phyloP scores from a whole-genome alignment of 1,140 invertebrate genomes.

The Cylas formicarius region DNA sequence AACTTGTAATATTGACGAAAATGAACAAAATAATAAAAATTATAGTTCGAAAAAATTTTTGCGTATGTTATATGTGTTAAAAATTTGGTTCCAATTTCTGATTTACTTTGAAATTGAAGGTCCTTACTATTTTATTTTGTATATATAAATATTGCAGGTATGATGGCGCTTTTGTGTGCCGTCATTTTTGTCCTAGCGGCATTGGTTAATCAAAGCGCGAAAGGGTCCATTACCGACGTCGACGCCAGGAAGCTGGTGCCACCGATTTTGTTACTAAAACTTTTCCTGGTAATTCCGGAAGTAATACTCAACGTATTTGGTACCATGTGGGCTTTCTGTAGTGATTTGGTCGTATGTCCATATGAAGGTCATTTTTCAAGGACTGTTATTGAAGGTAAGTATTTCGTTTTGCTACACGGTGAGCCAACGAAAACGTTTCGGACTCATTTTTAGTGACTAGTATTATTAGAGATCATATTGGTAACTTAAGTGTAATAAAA shows the following conservation, averaged over 20 bases:
- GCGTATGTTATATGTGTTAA: no score
- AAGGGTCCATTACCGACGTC: slow-evolving; percentile 63
- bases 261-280: slow-evolving; percentile 58
- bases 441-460: no score
- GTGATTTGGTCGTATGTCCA: slow-evolving; percentile 54
- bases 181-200: slow-evolving; percentile 55
- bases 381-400: slow-evolving; percentile 60
- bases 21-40: no score
- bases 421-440: slow-evolving; percentile 2
- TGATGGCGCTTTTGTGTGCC: slow-evolving; percentile 51
- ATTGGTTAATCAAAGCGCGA: slow-evolving; percentile 61
- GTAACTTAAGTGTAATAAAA: no score
- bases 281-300: slow-evolving; percentile 67
- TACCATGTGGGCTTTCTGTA: slow-evolving; percentile 72
- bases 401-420: no score
- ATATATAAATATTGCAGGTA: no score
- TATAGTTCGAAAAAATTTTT: no score
- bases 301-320: slow-evolving; percentile 70
- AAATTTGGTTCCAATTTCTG: no score
- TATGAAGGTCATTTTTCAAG: slow-evolving; percentile 61
- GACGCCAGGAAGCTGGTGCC: slow-evolving; percentile 57
- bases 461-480: no score
- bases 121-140: no score
- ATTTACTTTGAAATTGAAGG: no score
- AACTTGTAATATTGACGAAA: no score